Evolutionary conservation across 1,140 invertebrate genomes (phyloP), one percentile per base, ranked within the genome.

Genomic region (Marisa cornuarietis): DNA sequence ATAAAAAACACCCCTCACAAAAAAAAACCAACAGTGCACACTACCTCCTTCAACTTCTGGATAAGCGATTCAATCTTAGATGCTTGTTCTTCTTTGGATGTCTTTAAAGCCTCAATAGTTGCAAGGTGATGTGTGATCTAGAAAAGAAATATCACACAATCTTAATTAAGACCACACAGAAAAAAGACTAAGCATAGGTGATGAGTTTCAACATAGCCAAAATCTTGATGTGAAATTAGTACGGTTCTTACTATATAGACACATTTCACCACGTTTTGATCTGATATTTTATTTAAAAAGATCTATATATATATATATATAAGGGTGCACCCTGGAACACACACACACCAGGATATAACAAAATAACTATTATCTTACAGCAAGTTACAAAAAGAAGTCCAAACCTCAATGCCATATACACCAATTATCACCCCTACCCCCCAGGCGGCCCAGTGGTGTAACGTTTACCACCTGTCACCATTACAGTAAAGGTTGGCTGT

Each of bases 51-150:
- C 16, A 97, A 90, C 87, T 95, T 95, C 83, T 96, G 92, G 14
- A 94, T 93, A 5, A 96, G 90, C 84, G 94, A 93, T 87, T 97
- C 95, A 82, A 94, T 93, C 76, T 94, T 94, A 66, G 90, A 90
- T 81, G 93, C 94, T 73, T 96, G 90, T 49, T 93, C 93, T 22
- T 94, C 93, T 86, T 95, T 94, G 91, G 51, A 93, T 92, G 80
- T 94, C 93, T 87, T 95, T 93, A 69, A 93, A 90, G 79, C 94
- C 93, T 88, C 87, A 52, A 90, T 68, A 24, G 81, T 85, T n/a
- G 86, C 72, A 42, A 86, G 82, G 3, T 88, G 74, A 62, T 87
- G 83, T 66, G 78, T 84, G 18, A 86, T 79, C 86, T 87, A 74
- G 13, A 80, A 79, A 68, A 79, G 66, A 81, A 49, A 69, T 62